Evolutionary conservation across 1,140 invertebrate genomes (phyloP).

Genomic region (Leptinotarsa texana): DNA sequence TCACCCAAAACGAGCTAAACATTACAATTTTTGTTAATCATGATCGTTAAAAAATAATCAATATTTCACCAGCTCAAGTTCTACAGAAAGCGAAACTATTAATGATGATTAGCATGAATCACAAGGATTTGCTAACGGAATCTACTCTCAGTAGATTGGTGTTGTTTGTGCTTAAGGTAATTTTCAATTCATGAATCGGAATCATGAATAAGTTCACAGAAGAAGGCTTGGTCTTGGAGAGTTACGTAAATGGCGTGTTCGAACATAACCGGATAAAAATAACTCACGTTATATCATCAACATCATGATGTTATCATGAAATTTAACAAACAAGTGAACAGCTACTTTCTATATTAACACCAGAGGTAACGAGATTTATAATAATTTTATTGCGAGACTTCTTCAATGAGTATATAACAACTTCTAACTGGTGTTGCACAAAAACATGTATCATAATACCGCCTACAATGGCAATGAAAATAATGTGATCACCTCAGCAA

Average conservation of each 20-base stretch:
- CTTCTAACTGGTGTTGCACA: too few species aligned
- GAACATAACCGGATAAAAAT: constrained; percentile 4
- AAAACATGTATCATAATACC: too few species aligned
- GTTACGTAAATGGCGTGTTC: not conserved
- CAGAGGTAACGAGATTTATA: not conserved
- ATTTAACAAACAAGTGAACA: not conserved
- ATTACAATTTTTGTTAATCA: too few species aligned
- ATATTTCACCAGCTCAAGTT: too few species aligned
- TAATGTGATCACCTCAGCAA: too few species aligned
- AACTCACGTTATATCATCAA: constrained; percentile 1
- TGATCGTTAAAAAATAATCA: too few species aligned
- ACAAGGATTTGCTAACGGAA: not conserved
- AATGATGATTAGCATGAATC: too few species aligned
- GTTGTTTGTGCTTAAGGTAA: not conserved
- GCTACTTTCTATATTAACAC: constrained; percentile 1
- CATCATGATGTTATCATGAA: not conserved
- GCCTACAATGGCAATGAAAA: too few species aligned
- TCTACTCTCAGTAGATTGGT: not conserved
- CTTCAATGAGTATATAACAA: not conserved
- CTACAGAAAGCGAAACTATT: too few species aligned
- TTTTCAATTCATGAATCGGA: not conserved
- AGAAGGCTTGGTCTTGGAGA: constrained; percentile 2
- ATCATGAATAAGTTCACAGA: constrained; percentile 8
- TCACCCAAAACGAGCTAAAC: too few species aligned
- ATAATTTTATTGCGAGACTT: not conserved